Conservation (phyloP, 2,797 vertebrate genomes). For the Propithecus perrieri region DNA sequence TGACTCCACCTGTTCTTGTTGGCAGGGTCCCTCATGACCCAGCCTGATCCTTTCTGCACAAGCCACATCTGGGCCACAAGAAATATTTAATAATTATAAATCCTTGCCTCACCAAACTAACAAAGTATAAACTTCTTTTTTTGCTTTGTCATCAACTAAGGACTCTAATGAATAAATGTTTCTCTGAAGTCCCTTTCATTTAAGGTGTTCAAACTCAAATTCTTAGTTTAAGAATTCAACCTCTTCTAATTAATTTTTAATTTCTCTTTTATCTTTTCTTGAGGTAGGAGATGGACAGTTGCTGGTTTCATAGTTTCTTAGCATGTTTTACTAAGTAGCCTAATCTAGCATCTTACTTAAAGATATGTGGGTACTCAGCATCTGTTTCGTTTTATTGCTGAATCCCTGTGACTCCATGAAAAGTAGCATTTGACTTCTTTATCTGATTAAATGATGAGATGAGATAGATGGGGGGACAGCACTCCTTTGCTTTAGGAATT, state of each 20-base stretch:
- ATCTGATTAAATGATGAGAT: conserved; percentile 4
- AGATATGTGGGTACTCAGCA: not conserved
- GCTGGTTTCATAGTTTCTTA: not conserved
- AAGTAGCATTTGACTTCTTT: not conserved
- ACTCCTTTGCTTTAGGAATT: not conserved
- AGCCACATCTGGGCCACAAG: not conserved
- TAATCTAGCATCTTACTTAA: not conserved
- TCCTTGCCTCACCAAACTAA: not conserved
- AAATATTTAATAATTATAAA: not conserved
- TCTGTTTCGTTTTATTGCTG: not conserved
- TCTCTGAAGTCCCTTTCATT: not conserved
- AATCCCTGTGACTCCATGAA: not conserved
- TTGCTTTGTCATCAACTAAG: not conserved
- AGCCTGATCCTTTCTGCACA: not conserved
- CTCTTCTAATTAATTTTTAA: not conserved
- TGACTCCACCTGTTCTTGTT: not conserved
- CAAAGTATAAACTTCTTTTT: not conserved
- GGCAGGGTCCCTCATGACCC: not conserved
- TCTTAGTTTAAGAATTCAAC: not conserved
- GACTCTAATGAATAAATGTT: not conserved
- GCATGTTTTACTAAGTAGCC: not conserved
- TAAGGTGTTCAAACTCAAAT: not conserved
- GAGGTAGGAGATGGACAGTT: not conserved
- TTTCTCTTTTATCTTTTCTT: not conserved
- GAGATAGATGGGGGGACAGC: not conserved